Percentiles rank a stretch among this genome's conserved stretches.
These are phyloP conservation scores for Australoheros facetus DNA, from an alignment of 2,797 vertebrate genomes.

Conservation along the genomic window DNA sequence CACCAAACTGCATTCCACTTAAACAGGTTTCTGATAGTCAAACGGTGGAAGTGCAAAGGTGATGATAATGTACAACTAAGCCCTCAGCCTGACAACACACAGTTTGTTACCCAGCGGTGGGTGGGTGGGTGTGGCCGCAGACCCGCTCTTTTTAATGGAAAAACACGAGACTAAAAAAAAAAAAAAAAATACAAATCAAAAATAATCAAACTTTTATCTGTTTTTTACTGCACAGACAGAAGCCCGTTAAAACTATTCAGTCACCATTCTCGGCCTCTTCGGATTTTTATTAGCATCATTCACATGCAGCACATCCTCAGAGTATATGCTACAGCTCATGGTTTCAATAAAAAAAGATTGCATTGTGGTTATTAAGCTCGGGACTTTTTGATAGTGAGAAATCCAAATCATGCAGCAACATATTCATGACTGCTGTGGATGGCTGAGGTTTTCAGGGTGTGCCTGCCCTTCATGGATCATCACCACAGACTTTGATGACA, in stretches of 20 bases:
- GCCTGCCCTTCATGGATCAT: neutral
- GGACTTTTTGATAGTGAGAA: no score
- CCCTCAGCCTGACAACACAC: neutral
- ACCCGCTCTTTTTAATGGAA: neutral
- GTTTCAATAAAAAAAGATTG: no score
- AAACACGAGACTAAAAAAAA: neutral
- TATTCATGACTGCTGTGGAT: neutral
- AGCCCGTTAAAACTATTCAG: neutral
- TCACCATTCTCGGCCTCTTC: neutral
- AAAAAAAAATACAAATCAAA: no score
- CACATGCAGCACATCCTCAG: neutral
- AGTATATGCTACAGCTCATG: no score
- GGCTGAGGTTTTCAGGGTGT: neutral
- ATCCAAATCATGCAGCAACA: no score
- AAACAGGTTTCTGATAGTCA: constrained; percentile 53
- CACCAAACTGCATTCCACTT: constrained; percentile 46
- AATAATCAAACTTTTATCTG: neutral
- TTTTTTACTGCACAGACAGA: neutral
- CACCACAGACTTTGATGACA: neutral
- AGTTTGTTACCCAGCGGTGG: neutral
- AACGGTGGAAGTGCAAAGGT: neutral
- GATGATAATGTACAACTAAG: neutral
- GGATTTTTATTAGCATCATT: neutral
- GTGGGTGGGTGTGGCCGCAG: neutral
- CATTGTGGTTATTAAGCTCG: no score